Percentiles rank a stretch among this genome's conserved stretches.
These are phyloP conservation scores for Pristionchus japonicus DNA, from an alignment of 2,888 invertebrate genomes.

Conservation along the genomic window DNA sequence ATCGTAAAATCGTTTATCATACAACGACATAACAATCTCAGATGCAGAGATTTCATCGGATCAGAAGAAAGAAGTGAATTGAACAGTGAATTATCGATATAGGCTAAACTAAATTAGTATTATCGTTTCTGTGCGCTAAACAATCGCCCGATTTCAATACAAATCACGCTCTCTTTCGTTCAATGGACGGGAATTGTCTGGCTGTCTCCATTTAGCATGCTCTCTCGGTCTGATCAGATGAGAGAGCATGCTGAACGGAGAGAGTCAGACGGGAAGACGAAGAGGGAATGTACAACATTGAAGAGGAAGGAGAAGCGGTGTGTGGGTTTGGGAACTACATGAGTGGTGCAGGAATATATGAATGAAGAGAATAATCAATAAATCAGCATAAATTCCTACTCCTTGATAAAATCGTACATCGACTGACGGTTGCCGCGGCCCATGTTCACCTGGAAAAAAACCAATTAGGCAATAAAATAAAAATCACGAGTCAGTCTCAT, in stretches of 20 bases:
- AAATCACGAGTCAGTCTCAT: too few species aligned
- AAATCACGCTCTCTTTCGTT: slow-evolving; percentile 22
- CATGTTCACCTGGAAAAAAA: slow-evolving; percentile 31
- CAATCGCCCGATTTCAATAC: slow-evolving; percentile 26
- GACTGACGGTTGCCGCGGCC: slow-evolving; percentile 39
- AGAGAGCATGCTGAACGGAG: background rate
- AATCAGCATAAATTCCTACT: background rate
- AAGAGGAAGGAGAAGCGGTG: slow-evolving; percentile 3
- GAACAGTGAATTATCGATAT: background rate
- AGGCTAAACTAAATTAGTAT: slow-evolving; percentile 11
- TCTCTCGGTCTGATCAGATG: background rate
- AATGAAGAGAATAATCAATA: background rate
- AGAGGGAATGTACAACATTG: slow-evolving; percentile 30
- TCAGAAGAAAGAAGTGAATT: background rate
- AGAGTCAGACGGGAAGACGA: background rate
- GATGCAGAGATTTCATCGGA: slow-evolving; percentile 4
- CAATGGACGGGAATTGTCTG: background rate
- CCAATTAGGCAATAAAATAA: too few species aligned
- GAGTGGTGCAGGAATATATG: background rate
- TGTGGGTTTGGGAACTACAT: too few species aligned
- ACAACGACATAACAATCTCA: slow-evolving; percentile 8
- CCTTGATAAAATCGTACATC: slow-evolving; percentile 47
- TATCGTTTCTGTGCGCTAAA: background rate
- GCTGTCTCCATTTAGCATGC: background rate
- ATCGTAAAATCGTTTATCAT: slow-evolving; percentile 13